These are phyloP conservation scores for Phaenicophaeus curvirostris DNA, from an alignment of 2,797 vertebrate genomes.

Conservation along the genomic window DNA sequence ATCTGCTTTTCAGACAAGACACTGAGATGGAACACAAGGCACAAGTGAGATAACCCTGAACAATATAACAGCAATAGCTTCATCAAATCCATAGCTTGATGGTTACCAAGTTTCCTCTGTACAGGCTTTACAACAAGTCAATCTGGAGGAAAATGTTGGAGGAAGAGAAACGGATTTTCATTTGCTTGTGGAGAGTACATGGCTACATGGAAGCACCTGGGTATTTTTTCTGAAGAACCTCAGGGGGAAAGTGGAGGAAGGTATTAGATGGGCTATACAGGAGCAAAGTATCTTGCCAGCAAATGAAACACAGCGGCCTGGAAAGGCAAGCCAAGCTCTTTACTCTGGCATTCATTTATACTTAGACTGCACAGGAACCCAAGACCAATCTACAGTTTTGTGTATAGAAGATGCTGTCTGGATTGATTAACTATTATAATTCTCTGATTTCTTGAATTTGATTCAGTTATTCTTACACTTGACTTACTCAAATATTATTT, in stretches of 20 bases:
- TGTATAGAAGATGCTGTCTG: background rate
- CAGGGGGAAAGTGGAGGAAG: rapidly evolving
- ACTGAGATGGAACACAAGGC: background rate
- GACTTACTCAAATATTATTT: background rate
- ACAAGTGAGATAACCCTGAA: background rate
- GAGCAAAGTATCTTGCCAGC: background rate
- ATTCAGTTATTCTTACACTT: background rate
- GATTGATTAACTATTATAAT: background rate
- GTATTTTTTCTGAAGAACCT: background rate
- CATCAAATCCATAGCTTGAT: background rate
- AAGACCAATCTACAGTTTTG: background rate
- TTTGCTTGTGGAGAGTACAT: background rate
- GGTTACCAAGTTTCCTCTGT: background rate
- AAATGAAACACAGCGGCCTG: rapidly evolving
- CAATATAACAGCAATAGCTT: rapidly evolving
- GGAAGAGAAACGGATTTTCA: background rate
- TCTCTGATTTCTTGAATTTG: background rate
- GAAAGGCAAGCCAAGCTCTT: background rate
- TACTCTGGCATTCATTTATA: background rate
- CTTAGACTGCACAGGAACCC: background rate
- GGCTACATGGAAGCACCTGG: rapidly evolving
- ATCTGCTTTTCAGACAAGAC: background rate
- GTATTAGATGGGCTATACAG: rapidly evolving
- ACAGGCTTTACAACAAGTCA: background rate
- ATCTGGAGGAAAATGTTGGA: background rate